phyloP scores from a whole-genome alignment of 92 coral and sea anemone species.

The Umimayanthus kanabou region DNA sequence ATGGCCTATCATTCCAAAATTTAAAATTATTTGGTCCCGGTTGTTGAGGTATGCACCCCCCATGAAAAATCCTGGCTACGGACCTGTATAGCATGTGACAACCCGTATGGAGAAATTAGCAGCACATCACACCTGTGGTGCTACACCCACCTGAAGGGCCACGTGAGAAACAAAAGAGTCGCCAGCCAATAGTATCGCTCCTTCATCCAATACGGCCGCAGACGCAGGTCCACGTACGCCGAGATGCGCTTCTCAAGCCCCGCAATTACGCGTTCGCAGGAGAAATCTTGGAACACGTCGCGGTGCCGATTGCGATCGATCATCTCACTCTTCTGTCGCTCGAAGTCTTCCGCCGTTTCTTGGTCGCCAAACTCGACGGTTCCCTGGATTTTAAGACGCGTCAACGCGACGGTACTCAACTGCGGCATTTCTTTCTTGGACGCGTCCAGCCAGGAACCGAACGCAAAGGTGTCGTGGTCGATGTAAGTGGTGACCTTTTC shows the following conservation, averaged over 20 bases:
- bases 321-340: constrained; percentile 56
- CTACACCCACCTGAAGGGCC: constrained; percentile 58
- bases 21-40: too few relatives aligned
- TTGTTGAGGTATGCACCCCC: too few relatives aligned
- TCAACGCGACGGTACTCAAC: constrained; percentile 51
- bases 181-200: constrained; percentile 68
- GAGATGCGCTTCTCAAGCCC: constrained; percentile 70
- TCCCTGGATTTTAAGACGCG: constrained; percentile 70
- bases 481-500: constrained; percentile 63
- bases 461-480: constrained; percentile 56
- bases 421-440: constrained; percentile 78
- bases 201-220: constrained; percentile 70
- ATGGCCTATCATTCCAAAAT: too few relatives aligned
- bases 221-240: constrained; percentile 57
- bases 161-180: constrained; percentile 56
- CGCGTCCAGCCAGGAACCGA: constrained; percentile 69
- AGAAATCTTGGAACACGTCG: constrained; percentile 63
- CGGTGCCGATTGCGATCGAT: constrained; percentile 61
- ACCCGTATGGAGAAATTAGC: too few relatives aligned
- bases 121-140: background rate
- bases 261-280: constrained; percentile 51
- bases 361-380: constrained; percentile 66
- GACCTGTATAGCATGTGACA: too few relatives aligned
- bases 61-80: too few relatives aligned
- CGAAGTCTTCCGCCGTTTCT: constrained; percentile 65